Percentiles rank a stretch among this genome's conserved stretches.
phyloP scores from a whole-genome alignment of 37 sponge, comb jelly and placozoan genomes.

The Petrosia ficiformis region DNA sequence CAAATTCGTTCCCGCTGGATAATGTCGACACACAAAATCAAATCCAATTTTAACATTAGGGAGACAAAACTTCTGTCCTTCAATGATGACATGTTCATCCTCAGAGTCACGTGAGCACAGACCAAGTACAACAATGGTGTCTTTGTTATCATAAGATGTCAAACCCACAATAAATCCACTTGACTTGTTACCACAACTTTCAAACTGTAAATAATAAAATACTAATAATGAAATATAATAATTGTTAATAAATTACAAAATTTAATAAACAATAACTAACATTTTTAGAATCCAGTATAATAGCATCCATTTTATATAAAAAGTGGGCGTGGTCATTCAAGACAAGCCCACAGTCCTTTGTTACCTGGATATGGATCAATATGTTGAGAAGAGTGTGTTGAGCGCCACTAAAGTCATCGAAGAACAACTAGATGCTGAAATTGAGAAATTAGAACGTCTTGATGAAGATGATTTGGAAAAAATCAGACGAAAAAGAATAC shows the following conservation, averaged over 20 bases:
- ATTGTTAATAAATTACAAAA: neutral
- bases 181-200: too few species aligned
- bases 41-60: too few species aligned
- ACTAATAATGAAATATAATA: too few species aligned
- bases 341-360: too few species aligned
- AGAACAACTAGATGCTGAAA: constrained; percentile 80
- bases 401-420: constrained; percentile 73
- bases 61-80: too few species aligned
- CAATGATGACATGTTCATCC: too few species aligned
- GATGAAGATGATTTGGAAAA: constrained; percentile 82
- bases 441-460: constrained; percentile 77
- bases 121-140: too few species aligned
- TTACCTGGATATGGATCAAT: too few species aligned
- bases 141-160: neutral
- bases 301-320: neutral
- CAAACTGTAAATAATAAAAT: too few species aligned
- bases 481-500: constrained; percentile 65
- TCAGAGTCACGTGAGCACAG: too few species aligned
- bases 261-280: neutral
- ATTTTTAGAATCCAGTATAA: neutral
- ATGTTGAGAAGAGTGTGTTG: constrained; percentile 53
- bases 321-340: too few species aligned
- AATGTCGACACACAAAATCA: neutral
- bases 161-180: neutral
- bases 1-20: neutral